Base-by-base conservation (phyloP, 1,140 invertebrate species). In the Dolichoris vasculosae region DNA sequence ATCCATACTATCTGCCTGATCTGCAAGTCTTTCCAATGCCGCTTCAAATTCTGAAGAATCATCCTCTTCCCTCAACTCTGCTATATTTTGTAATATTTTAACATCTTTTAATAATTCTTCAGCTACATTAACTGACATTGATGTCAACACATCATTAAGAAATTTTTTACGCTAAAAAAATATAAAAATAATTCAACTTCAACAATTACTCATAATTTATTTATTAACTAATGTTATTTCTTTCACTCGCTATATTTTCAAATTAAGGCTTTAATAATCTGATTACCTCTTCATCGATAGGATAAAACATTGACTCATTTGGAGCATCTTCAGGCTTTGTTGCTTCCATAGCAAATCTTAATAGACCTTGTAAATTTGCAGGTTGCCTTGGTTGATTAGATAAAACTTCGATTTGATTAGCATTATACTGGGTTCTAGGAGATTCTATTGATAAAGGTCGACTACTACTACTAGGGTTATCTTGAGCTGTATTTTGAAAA, bases 1-100 rank as follows among this genome's bases (percentile, higher is more conserved):
- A 90, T 97, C 96, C 76, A 97, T 95, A 86, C 95, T 94, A 89
- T 96, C 96, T 79, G 96, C 94, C 89, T 94, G 94, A 83, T 96
- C 95, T 17, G 94, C 90, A 48, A 97, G 93, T 55, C 93, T 94
- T 43, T 96, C 95, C 17, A 97, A 93, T 1, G 95, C 94, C 38
- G 91, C 91, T 55, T 94, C 91, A 64, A 95, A 94, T 40, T 95
- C 93, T 0, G 94, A 92, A 3, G 95, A 88, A 73, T 94, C 93
- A 64, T 95, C 94, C 2, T 94, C 94, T 1, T 90, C 83, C 32
- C 93, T 88, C 1, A 95, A 90, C 73, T 93, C 91, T 1, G 88
- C 89, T 2, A 95, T 94, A 48, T 93, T 93, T 51, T 94, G 92
- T 11, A 97, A 91, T 2, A 94, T 91, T 88, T 94, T 92, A 13